phyloP scores from a whole-genome alignment of 2,113 vertebrate genomes.

The Oryzias javanicus region DNA sequence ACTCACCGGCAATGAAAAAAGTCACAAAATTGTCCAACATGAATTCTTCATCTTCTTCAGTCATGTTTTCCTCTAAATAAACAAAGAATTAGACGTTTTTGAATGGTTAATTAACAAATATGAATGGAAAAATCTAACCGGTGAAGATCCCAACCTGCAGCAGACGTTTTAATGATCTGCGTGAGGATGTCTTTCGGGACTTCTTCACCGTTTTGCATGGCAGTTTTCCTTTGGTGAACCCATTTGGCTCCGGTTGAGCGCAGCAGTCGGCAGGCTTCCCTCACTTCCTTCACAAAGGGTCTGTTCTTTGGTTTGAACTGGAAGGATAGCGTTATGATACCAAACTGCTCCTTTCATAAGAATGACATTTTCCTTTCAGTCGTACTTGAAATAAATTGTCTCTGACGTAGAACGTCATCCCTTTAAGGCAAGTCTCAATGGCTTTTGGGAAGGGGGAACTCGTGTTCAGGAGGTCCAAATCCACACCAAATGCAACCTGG shows the following conservation, averaged over 20 bases:
- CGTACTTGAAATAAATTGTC: conserved; percentile 70
- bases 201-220: conserved; percentile 77
- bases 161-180: conserved; percentile 83
- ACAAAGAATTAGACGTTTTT: neutral
- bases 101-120: neutral
- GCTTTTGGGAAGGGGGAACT: conserved; percentile 78
- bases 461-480: conserved; percentile 76
- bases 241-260: conserved; percentile 82
- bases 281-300: conserved; percentile 76
- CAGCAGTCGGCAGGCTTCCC: conserved; percentile 77
- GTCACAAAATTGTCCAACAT: conserved; percentile 93
- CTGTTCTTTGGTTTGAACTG: conserved; percentile 78
- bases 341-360: neutral
- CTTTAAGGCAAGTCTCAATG: conserved; percentile 78
- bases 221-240: conserved; percentile 77
- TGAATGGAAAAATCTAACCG: neutral
- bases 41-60: conserved; percentile 79
- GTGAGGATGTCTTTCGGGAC: conserved; percentile 86
- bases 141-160: neutral
- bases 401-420: conserved; percentile 61
- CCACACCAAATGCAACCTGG: conserved; percentile 87
- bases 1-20: conserved; percentile 90
- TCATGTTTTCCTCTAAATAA: conserved; percentile 77
- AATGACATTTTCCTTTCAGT: neutral
- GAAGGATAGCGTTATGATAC: neutral